A percentile compares a stretch with the other conserved stretches of the same genome.
These are phyloP conservation scores for Cryptocheilus praepositus DNA, from an alignment of 2,888 invertebrate species.

Conservation along the genomic window DNA sequence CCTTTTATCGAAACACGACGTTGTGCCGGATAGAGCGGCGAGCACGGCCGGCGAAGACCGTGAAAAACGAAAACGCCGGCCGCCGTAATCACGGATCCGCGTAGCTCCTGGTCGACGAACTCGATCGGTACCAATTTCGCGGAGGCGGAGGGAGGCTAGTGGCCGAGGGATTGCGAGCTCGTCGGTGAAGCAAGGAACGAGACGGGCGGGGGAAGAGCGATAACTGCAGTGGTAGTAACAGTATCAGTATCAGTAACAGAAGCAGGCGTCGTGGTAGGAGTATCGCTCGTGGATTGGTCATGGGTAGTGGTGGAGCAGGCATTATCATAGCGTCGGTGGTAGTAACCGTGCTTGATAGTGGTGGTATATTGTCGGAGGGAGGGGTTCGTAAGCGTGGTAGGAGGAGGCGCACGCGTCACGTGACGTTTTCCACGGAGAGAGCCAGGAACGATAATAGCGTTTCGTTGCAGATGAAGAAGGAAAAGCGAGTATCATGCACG, in stretches of 20 bases:
- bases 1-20: too few species aligned
- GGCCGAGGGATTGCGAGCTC: not conserved
- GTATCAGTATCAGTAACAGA: too few species aligned
- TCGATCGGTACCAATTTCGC: too few species aligned
- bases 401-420: not conserved
- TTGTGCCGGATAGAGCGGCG: too few species aligned
- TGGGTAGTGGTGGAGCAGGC: not conserved
- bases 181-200: conserved; percentile 5
- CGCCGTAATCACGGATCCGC: too few species aligned
- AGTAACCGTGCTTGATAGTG: too few species aligned
- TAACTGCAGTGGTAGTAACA: conserved; percentile 22
- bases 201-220: conserved; percentile 6
- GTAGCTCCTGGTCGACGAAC: too few species aligned
- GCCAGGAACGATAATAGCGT: conserved; percentile 12
- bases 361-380: too few species aligned
- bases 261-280: conserved; percentile 24
- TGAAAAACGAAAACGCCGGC: too few species aligned
- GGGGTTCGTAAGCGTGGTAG: not conserved
- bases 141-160: not conserved
- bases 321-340: too few species aligned
- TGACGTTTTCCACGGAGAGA: not conserved
- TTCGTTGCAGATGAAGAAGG: conserved; percentile 27
- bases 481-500: conserved; percentile 12
- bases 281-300: too few species aligned
- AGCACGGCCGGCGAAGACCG: too few species aligned